Base-by-base conservation (phyloP, 2,797 vertebrate genomes). In the Oreochromis mossambicus region DNA sequence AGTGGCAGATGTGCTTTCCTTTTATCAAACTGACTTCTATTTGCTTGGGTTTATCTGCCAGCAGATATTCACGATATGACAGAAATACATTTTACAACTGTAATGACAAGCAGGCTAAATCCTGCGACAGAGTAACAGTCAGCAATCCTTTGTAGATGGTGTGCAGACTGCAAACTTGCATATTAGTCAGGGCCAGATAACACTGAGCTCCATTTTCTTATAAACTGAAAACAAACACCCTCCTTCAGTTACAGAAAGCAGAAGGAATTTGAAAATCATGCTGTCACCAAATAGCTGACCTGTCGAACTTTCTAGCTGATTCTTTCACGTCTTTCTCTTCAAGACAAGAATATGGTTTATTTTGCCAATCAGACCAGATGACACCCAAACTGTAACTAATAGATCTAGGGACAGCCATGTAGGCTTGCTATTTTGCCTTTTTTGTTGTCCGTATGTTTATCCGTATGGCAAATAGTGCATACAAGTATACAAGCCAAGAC, bases 51-150 rank as follows among this genome's bases (percentile, higher is more conserved):
- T 95, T 95, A 94, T 95, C 93, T 94, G 86, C 93, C 81, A 55
- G 86, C 91, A 92, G 91, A 95, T 91, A 93, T 91, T 85, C 87
- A 79, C 79, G 63, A 92, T 91, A 92, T 94, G 95, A 95, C 93
- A 92, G 89, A 96, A 96, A 95, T 95, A 93, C 90, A 94, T 94
- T 93, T 94, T 91, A 92, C 93, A 94, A 88, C 90, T 92, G 90
- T 91, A 92, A 91, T 73, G 90, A 93, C 91, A 89, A 90, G 84
- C 85, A 70, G 48, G 54, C 86, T 79, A 75, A 92, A 93, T 93
- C 89, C 87, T 76, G 58, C 80, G 79, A 84, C 46, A 13, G 83
- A 76, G 82, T 58, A 89, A 88, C 91, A 83, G 84, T 88, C 87
- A 88, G 85, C 86, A 78, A 68, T 85, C 84, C 85, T 90, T 86